Conservation (phyloP, 2,888 invertebrate species). For the Patella caerulea region DNA sequence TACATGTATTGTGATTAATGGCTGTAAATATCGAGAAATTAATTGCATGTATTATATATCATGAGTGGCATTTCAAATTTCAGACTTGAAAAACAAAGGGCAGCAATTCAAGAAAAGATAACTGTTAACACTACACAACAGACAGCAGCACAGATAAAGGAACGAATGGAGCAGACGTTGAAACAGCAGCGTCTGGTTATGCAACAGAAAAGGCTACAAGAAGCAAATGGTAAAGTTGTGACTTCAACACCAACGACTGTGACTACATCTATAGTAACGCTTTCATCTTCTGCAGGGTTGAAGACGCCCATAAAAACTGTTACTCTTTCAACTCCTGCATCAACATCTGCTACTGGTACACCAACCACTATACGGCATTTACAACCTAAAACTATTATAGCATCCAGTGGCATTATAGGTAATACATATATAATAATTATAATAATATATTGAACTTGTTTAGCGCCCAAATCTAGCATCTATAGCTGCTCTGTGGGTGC, state of each 20-base stretch:
- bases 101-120: constrained; percentile 70
- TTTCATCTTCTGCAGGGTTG: constrained; percentile 39
- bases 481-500: too few relatives aligned
- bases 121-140: constrained; percentile 46
- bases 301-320: constrained; percentile 49
- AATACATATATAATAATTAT: neutral
- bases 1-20: too few relatives aligned
- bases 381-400: constrained; percentile 57
- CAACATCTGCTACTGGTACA: constrained; percentile 37
- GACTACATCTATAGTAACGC: constrained; percentile 9
- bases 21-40: too few relatives aligned
- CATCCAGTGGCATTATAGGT: constrained; percentile 38
- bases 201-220: constrained; percentile 82
- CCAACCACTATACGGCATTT: constrained; percentile 55
- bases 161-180: constrained; percentile 92
- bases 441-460: too few relatives aligned
- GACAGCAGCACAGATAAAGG: constrained; percentile 74
- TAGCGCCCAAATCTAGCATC: too few relatives aligned
- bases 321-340: constrained; percentile 63
- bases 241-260: constrained; percentile 17
- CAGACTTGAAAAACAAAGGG: constrained; percentile 70
- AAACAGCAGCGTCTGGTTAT: constrained; percentile 89
- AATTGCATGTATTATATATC: neutral
- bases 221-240: constrained; percentile 43
- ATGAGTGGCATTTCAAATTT: constrained; percentile 9